Base-by-base conservation (phyloP, 2,888 invertebrate species). In the Heteromurus nitidus region DNA sequence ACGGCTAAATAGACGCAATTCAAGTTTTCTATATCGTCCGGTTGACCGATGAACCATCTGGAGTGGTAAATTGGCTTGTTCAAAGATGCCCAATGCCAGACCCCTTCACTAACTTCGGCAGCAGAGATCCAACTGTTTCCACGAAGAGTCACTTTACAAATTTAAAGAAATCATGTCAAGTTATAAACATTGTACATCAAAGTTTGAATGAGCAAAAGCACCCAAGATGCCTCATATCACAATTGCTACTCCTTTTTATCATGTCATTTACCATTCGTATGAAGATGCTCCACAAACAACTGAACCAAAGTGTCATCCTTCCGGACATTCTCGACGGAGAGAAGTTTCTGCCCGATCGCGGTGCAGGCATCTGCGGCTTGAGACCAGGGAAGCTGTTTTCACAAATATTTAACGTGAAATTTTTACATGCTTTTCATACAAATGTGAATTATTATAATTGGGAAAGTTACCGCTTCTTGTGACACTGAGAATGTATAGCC, bases 1-100 rank as follows among this genome's bases (percentile, higher is more conserved):
- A 67, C 74, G 11, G 85, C 86, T 26, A 84, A 26, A 53, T 86
- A 86, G 22, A 80, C 82, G 22, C 86, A 86, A 64, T 86, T 86
- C 18, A 84, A 62, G 20, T 77, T 65, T 5, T 69, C 65, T 16
- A 44, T 30, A 60, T 83, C 86, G 53, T 86, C 85, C 13, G 86
- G 86, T 55, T 86, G 86, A 18, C 86, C 86, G 24, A 85, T 81
- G 82, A 85, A 86, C 24, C 86, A 60, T 24, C 53, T 67, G 16
- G 84, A 82, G 42, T 86, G 69, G 75, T 84, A 86, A 3, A 85
- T 67, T 3, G 86, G 86, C 31, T 80, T 68, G 1, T 53, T 62
- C 0, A 69, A 64, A 3, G 82, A 69, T 13, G 75, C 83, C 84
- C 85, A 86, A 11, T 80, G 24, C 86, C 86, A 86, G 11, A 85